Base-by-base conservation (phyloP, 2,888 invertebrate genomes). In the Eurytoma adleriae region DNA sequence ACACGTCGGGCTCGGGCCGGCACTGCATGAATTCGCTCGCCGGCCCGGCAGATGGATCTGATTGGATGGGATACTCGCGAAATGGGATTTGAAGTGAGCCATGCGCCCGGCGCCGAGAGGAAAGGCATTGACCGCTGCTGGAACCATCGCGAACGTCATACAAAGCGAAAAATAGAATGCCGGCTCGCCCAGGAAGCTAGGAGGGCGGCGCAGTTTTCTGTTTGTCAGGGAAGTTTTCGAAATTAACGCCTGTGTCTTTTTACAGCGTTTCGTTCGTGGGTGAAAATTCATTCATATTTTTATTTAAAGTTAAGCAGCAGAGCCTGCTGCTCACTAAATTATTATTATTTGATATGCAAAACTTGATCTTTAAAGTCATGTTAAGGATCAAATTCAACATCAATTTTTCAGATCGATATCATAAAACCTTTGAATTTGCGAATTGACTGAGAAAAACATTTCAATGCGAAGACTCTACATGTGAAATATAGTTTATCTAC, bases 61-160 rank as follows among this genome's bases (percentile, higher is more conserved):
- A 82, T 82, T 82, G 83, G 75, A 83, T 80, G 73, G 74, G 79
- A 83, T 81, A 67, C 79, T 76, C 40, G 76, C 48, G 73, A 80
- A 75, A 80, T 71, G 61, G 76, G 67, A 61, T 80, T 80, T 80
- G 56, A 61, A 80, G 71, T 76, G 70, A 79, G 66, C 67, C 50
- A 14, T 16, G 14, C 20, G n/a, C 48, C 27, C n/a, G 18, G 13
- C 20, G 40, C 24, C 10, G 30, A 52, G 50, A 40, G 50, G 54
- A 16, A 24, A 61, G 66, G 57, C 66, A 40, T 69, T 71, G 57
- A 20, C 66, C 16, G 59, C 50, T 70, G 27, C 30, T 61, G 20
- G 61, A 54, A 50, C 30, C 13, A 73, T 57, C 18, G 59, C 57
- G 5, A 14, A 14, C 18, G 14, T 14, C 16, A 64, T 16, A 18